Percentiles rank a stretch among this genome's conserved stretches.
phyloP scores from a whole-genome alignment of 2,888 invertebrate genomes.

The Drosophila aldrichi region DNA sequence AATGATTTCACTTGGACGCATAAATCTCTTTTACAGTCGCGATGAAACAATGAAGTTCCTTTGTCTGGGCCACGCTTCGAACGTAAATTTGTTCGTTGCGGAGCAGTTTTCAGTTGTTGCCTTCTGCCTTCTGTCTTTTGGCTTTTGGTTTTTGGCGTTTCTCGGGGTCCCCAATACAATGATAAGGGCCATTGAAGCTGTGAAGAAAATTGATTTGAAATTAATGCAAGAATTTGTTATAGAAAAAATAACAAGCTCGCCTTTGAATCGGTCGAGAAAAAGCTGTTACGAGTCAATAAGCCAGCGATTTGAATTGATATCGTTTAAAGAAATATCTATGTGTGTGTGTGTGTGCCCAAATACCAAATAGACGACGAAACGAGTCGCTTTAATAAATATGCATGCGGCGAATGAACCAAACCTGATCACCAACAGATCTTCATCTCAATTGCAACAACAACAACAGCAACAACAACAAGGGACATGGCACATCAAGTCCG shows the following conservation, averaged over 20 bases:
- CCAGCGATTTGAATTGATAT: conserved; percentile 77
- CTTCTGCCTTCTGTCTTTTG: conserved; percentile 12
- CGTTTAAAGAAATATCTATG: conserved; percentile 62
- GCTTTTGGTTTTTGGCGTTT: conserved; percentile 13
- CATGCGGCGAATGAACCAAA: conserved; percentile 57
- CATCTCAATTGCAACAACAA: conserved; percentile 63
- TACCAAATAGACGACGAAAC: conserved; percentile 28
- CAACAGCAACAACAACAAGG: conserved; percentile 23
- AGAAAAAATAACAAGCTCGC: conserved; percentile 80
- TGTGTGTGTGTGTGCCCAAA: conserved; percentile 12
- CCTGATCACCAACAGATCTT: conserved; percentile 59
- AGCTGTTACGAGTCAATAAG: conserved; percentile 72
- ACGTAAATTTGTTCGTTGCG: conserved; percentile 61
- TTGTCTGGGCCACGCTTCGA: conserved; percentile 58
- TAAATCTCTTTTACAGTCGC: conserved; percentile 83
- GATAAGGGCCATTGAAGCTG: conserved; percentile 78
- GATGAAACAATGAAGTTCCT: conserved; percentile 81
- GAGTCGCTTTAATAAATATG: conserved; percentile 65
- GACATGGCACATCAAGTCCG: not conserved
- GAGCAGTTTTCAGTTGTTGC: conserved; percentile 50
- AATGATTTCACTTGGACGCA: conserved; percentile 82
- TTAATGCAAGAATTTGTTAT: conserved; percentile 84
- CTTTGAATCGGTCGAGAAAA: conserved; percentile 74
- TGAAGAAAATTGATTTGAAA: conserved; percentile 85
- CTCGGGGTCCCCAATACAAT: conserved; percentile 22